Evolutionary conservation across 2,888 invertebrate genomes (phyloP).

Genomic region (Euproctis similis): DNA sequence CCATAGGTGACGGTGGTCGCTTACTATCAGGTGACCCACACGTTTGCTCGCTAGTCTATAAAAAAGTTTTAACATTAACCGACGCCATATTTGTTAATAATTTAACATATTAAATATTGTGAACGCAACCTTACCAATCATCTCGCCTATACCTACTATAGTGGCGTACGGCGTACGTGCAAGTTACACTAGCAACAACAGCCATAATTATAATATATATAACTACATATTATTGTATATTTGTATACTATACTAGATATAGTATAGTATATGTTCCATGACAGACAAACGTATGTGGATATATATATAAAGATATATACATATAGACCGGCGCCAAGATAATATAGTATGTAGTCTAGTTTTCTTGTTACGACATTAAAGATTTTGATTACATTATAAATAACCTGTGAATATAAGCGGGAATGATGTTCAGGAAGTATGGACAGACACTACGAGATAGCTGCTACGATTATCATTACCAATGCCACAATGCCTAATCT

Average conservation of each 20-base stretch:
- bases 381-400: no score
- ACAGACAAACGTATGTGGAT: constrained; percentile 6
- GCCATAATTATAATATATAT: constrained; percentile 36
- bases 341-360: constrained; percentile 14
- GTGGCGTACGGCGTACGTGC: constrained; percentile 37
- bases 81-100: no score
- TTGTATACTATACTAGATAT: constrained; percentile 9
- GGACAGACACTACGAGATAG: no score
- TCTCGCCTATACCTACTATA: constrained; percentile 44
- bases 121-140: constrained; percentile 41
- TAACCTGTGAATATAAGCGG: no score
- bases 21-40: no score
- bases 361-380: constrained; percentile 9
- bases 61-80: no score
- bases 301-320: constrained; percentile 9
- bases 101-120: no score
- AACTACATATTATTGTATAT: constrained; percentile 7
- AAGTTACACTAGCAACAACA: constrained; percentile 39
- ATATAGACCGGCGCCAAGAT: constrained; percentile 13
- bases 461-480: no score
- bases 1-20: no score
- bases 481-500: no score
- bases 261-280: constrained; percentile 12
- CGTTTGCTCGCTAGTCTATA: no score
- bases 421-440: no score